Evolutionary conservation across 2,113 vertebrate species (phyloP), one percentile per base, ranked within the genome.

Genomic region (Phyllopteryx taeniolatus): DNA sequence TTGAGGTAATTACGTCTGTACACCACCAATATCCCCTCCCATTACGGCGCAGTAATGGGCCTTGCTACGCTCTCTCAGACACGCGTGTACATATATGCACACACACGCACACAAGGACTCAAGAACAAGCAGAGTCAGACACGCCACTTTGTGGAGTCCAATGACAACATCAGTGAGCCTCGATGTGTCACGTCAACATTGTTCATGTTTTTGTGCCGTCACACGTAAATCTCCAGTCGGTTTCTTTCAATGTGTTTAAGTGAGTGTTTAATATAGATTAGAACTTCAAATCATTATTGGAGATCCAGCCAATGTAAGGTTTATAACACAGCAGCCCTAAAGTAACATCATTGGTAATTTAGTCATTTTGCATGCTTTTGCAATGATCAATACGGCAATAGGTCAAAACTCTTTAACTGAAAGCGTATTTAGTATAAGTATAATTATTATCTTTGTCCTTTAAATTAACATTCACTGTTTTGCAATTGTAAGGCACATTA

Each of bases 1-100:
- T 85, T 17, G 78, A 87, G 86, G 83, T 88, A 90, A 91, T 92
- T 92, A 91, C 86, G 86, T 84, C 87, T 87, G 80, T 86, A 87
- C 86, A 74, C 82, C 86, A 88, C 85, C 89, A 89, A 89, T 90
- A 90, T 91, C 90, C 91, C 85, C 85, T 90, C 86, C 88, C 84
- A 91, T 91, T 90, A 91, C 88, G 70, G 75, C 81, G 67, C 77
- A 72, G 84, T 90, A 90, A 90, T 89, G 87, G 86, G 82, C 75
- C 85, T 80, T 72, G 68, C 85, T 78, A 75, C 82, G 61, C 78
- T 17, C 44, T 35, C 69, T 68, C 80, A 35, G 42, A 46, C 42
- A 65, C 35, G 10, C 19, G 19, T 5, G 9, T 17, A 4, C 33
- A 61, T 10, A 35, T 5, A 39, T 4, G 39, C 33, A 76, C 72